Conservation (phyloP, 2,888 invertebrate genomes). For the Stenodema calcarata region DNA sequence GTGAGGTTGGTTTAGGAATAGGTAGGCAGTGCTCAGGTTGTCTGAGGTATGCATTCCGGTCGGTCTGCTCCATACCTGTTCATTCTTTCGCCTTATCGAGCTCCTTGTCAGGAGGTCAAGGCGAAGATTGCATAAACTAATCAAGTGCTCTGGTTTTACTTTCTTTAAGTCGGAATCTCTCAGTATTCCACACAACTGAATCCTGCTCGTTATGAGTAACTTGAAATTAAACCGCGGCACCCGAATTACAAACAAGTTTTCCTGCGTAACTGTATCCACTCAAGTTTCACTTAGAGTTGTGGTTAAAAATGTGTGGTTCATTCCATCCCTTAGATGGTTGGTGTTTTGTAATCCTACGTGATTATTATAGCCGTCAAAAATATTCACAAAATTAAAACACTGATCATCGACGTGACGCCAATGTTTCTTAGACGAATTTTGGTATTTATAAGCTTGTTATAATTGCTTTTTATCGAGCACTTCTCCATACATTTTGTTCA, state of each 20-base stretch:
- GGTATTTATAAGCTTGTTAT: too few relatives aligned
- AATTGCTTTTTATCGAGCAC: too few relatives aligned
- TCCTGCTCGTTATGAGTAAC: neutral
- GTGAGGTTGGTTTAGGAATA: neutral
- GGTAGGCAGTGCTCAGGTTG: neutral
- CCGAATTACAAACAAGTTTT: neutral
- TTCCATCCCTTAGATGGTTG: too few relatives aligned
- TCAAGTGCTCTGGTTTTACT: neutral
- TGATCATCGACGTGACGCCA: too few relatives aligned
- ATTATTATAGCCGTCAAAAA: too few relatives aligned
- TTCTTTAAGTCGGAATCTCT: neutral
- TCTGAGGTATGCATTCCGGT: neutral
- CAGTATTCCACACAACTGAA: neutral
- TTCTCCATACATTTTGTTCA: too few relatives aligned
- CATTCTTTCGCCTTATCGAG: neutral
- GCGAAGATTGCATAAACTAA: neutral
- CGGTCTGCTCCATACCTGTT: neutral
- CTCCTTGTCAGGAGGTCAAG: neutral
- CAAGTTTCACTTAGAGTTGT: too few relatives aligned
- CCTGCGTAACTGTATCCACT: too few relatives aligned
- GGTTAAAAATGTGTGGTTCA: too few relatives aligned
- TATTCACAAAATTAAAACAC: too few relatives aligned
- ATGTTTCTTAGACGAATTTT: too few relatives aligned
- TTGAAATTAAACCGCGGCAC: neutral
- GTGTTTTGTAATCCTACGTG: too few relatives aligned